Evolutionary conservation across 2,113 vertebrate genomes (phyloP), one percentile per base, ranked within the genome.

Genomic region (Nesogale talazaci): DNA sequence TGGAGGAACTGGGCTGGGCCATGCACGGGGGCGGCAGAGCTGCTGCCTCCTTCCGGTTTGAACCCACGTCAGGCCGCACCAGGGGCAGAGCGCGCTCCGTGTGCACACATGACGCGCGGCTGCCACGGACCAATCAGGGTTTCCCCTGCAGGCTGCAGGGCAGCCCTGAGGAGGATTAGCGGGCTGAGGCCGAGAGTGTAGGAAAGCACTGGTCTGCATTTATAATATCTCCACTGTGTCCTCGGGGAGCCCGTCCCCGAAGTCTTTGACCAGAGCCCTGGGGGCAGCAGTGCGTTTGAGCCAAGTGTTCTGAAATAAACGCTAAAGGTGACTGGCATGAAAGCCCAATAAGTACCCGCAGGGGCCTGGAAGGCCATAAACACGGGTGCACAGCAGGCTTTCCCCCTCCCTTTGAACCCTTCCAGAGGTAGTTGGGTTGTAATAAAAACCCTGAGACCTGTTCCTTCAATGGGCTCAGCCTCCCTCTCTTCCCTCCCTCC

Each of bases 191-290:
- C 0, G 0, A 81, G 69, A 27, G 89, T 84, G 59, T 79, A 91
- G 59, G 69, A 75, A 94, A 94, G 63, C 31, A 85, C 42, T 40
- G 40, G 92, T 94, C 78, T 91, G 23, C 91, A 94, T 95, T 95
- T 91, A 42, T 92, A 92, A 84, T 82, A 31, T 84, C 82, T 78
- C 70, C 23, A 0, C 6, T 29, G 61, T 40, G 81, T 81, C 89
- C 27, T 0, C 0, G 56, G 80, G 89, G 91, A 93, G 80, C 88
- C 86, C 57, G 17, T 23, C 70, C 86, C 89, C 42, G 81, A 78
- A 38, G 4, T 52, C 46, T 69, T 87, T 96, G 29, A n/a, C 81
- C 23, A 40, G 94, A n/a, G 42, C 42, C 46, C 86, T 70, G 77
- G 70, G 92, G 56, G 76, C 79, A 12, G 77, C 19, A 0, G 42